Base-by-base conservation (phyloP, 2,113 vertebrate genomes). In the Pomatostomus ruficeps region DNA sequence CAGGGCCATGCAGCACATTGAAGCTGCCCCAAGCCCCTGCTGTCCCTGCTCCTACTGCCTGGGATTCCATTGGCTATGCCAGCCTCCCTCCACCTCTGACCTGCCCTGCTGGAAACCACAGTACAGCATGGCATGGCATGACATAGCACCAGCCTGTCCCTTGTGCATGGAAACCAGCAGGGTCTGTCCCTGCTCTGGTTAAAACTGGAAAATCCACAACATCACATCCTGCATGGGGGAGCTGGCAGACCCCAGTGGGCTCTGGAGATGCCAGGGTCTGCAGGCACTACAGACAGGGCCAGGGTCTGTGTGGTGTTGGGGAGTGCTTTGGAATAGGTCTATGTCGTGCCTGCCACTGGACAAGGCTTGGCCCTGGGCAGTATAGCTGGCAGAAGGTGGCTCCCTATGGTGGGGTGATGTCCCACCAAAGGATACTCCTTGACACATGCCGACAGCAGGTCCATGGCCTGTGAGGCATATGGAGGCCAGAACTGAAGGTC, bases 161-260 rank as follows among this genome's bases (percentile, higher is more conserved):
- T 48, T 82, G 65, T 40, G 22, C 45, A 12, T 5, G 46, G 65
- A 45, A 85, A 46, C 33, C 13, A 52, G 31, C 25, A 65, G 36
- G 7, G 7, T 23, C 33, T 77, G 35, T 42, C 43, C 52, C 49
- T 55, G 20, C 49, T 42, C 63, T 81, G 40, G 45, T 43, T 76
- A 48, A 58, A 93, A 80, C 11, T 73, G 55, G 24, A 43, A 66
- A 81, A 24, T 8, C 55, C 40, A 26, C 1, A 7, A 21, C 0
- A 0, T 29, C 58, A 49, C 19, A n/a, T 11, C n/a, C 28, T 65
- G n/a, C 43, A 38, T 0, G 1, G 29, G 3, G 7, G 22, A 22
- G 31, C 57, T 54, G 33, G 29, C 55, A 80, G 29, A 12, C 9
- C 10, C 25, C 8, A 3, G 25, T 17, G 65, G 25, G 22, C 46